Evolutionary conservation across 2,797 vertebrate genomes (phyloP).

Genomic region (Anguilla obscura): DNA sequence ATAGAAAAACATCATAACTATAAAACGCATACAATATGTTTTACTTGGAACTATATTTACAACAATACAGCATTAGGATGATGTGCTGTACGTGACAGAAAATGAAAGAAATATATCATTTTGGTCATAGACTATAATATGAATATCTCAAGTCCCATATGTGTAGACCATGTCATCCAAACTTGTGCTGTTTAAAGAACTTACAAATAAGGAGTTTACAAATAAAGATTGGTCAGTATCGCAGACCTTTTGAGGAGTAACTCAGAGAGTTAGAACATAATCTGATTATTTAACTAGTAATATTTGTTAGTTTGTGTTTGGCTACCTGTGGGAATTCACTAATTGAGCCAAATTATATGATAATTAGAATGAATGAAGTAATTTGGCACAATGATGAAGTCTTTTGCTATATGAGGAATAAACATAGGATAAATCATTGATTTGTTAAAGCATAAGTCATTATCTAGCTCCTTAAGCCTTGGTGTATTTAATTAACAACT

Average conservation of each 20-base stretch:
- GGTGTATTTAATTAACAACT: not conserved
- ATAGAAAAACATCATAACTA: not conserved
- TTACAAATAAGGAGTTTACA: not conserved
- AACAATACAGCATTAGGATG: not conserved
- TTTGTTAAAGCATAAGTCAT: not conserved
- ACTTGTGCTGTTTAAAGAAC: not conserved
- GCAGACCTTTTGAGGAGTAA: not conserved
- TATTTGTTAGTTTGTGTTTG: not conserved
- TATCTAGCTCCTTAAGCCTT: not conserved
- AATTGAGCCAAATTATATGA: not conserved
- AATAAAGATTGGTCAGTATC: not conserved
- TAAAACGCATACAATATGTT: not conserved
- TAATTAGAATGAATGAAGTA: constrained; percentile 7
- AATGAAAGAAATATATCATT: not conserved
- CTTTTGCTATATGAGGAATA: not conserved
- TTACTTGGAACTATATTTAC: not conserved
- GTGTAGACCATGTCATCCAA: not conserved
- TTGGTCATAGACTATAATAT: not conserved
- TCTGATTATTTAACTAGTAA: not conserved
- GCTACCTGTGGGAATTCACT: not conserved
- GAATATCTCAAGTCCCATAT: not conserved
- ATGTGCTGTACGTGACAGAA: not conserved
- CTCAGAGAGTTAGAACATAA: not conserved
- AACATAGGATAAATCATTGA: not conserved
- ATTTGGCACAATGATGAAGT: constrained; percentile 4